A percentile compares a stretch with the other conserved stretches of the same genome.
phyloP scores from a whole-genome alignment of 2,888 invertebrate species.

The Ceratothoa steindachneri region DNA sequence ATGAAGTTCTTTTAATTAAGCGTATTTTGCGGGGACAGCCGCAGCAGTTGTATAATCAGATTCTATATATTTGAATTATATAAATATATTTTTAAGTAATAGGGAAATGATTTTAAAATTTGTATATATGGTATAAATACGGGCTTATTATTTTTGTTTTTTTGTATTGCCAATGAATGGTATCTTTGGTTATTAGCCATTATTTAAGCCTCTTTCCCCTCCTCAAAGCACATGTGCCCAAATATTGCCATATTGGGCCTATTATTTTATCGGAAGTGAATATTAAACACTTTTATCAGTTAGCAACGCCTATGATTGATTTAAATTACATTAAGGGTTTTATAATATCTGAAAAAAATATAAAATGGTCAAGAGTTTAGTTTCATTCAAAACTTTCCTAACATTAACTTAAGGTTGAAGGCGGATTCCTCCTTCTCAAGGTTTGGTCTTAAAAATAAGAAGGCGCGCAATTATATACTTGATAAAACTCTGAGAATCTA shows the following conservation, averaged over 20 bases:
- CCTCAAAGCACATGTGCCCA: too few relatives aligned
- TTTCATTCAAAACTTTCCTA: too few relatives aligned
- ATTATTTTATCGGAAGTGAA: background rate
- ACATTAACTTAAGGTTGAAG: too few relatives aligned
- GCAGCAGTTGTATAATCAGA: background rate
- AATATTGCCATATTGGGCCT: background rate
- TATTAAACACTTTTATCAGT: background rate
- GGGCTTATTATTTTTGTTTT: background rate
- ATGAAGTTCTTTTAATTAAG: background rate
- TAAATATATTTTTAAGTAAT: background rate
- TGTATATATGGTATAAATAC: background rate
- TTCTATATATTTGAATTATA: background rate
- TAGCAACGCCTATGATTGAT: background rate
- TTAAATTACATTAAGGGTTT: background rate
- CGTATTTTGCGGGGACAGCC: background rate
- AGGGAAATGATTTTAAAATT: background rate
- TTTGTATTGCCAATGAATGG: background rate
- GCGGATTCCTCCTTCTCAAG: too few relatives aligned
- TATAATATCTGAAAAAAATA: background rate
- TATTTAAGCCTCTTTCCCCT: too few relatives aligned
- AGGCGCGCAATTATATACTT: too few relatives aligned
- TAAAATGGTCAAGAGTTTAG: too few relatives aligned
- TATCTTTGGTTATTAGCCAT: too few relatives aligned
- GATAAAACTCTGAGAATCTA: too few relatives aligned
- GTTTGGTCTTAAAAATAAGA: too few relatives aligned